Percentiles rank a stretch among this genome's conserved stretches.
Conservation (phyloP, 1,140 invertebrate genomes). For the Bombus affinis region DNA sequence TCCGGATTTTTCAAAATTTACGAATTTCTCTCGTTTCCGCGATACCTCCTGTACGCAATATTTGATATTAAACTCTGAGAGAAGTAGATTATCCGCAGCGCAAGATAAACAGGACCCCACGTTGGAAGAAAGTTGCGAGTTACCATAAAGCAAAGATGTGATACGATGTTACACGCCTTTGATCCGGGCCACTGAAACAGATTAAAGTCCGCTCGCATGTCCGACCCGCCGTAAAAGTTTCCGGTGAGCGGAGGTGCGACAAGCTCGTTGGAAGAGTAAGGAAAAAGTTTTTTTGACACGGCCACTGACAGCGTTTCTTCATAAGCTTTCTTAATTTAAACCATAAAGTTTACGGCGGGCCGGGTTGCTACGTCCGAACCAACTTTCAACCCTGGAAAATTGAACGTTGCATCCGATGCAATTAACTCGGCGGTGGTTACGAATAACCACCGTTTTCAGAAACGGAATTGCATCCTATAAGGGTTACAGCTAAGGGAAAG, state of each 20-base stretch:
- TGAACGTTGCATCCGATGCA: constrained; percentile 62
- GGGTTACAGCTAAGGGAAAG: constrained; percentile 21
- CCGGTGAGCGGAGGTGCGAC: background rate
- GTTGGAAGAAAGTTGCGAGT: constrained; percentile 8
- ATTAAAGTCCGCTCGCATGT: constrained; percentile 46
- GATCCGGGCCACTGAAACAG: constrained; percentile 17
- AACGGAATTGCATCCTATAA: constrained; percentile 49
- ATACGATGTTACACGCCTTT: constrained; percentile 5
- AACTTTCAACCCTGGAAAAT: constrained; percentile 40
- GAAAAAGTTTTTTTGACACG: background rate
- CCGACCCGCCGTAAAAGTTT: constrained; percentile 36
- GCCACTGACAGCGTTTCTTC: constrained; percentile 45
- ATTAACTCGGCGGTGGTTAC: constrained; percentile 57
- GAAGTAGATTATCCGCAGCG: constrained; percentile 6
- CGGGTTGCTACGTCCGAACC: background rate
- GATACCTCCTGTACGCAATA: background rate
- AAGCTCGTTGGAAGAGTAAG: constrained; percentile 3
- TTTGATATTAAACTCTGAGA: constrained; percentile 1
- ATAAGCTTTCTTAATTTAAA: constrained; percentile 62
- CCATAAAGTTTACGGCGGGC: constrained; percentile 50
- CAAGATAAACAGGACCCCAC: background rate
- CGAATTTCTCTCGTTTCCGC: no score
- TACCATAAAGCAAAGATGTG: background rate
- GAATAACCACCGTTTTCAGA: constrained; percentile 51
- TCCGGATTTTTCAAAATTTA: background rate